Base-by-base conservation (phyloP, 1,140 invertebrate genomes). In the Bursaphelenchus mucronatus region DNA sequence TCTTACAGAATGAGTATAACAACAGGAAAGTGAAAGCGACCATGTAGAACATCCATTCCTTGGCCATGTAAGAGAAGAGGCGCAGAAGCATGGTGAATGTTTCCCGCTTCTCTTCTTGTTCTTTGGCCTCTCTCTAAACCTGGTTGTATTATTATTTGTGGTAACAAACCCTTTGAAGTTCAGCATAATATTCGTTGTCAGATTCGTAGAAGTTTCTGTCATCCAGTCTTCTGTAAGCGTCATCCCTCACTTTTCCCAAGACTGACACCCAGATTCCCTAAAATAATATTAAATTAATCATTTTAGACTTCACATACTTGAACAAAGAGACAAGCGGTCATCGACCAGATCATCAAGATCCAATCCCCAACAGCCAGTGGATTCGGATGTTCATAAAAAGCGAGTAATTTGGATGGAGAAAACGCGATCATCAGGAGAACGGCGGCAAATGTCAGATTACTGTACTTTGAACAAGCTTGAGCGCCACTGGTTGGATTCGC, bases 351-450 rank as follows among this genome's bases (percentile, higher is more conserved):
- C 55, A 80, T 71, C 39, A 81, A 68, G 46, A 80, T 66, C 56
- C 68, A 77, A 54, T 80, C 76, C 40, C 77, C 78, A 44, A 80
- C 67, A 15, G 72, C 79, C 45, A 54, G 50, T 8, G 78, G 49
- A 44, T 73, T 66, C 15, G 78, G 52, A 53, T 80, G 74, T 59
- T 80, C 78, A 44, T 71, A 70, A 49, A 80, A 77, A 17, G 78
- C 77, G 0, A 80, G 72, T 2, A 80, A 53, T 73, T 80, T 80
- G 6, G 78, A 70, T 6, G 78, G 78, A 1, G 76, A 78, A 15
- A 78, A 79, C 5, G 78, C 78, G 49, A 76, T 66, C n/a, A 10
- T 57, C 5, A 61, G 13, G n/a, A 64, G 45, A 5, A 49, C 39
- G 7, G 65, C 61, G 13, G 74, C 71, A 46, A 76, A 76, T 7